Conservation (phyloP, 2,888 invertebrate genomes). For the Drosophila conformis region DNA sequence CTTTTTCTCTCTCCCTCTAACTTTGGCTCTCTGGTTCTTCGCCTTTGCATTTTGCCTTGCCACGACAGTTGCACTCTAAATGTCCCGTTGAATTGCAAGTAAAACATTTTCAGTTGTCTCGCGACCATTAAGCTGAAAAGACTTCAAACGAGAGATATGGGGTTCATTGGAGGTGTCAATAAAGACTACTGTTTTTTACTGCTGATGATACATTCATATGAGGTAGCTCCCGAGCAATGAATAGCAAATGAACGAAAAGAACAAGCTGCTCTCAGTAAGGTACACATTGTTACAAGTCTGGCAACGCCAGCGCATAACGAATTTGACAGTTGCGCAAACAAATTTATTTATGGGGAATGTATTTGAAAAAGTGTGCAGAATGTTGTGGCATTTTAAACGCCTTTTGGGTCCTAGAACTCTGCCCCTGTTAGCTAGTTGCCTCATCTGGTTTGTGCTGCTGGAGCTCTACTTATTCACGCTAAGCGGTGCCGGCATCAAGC, state of each 20-base stretch:
- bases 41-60: too few species aligned
- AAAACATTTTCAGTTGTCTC: too few species aligned
- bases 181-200: not conserved
- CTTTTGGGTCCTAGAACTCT: not conserved
- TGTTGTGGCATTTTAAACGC: not conserved
- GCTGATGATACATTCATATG: not conserved
- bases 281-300: not conserved
- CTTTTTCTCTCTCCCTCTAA: too few species aligned
- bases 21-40: too few species aligned
- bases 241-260: not conserved
- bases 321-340: constrained; percentile 3
- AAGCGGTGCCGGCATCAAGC: not conserved
- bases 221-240: not conserved
- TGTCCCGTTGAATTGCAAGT: too few species aligned
- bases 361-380: constrained; percentile 2
- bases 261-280: not conserved
- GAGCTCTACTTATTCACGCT: constrained; percentile 14
- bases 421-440: not conserved
- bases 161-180: not conserved
- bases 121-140: not conserved
- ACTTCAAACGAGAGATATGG: not conserved
- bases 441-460: not conserved
- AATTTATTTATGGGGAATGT: not conserved
- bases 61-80: too few species aligned
- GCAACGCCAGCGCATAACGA: constrained; percentile 12